phyloP scores from a whole-genome alignment of 2,113 vertebrate genomes.

The Cyprinodon tularosa region DNA sequence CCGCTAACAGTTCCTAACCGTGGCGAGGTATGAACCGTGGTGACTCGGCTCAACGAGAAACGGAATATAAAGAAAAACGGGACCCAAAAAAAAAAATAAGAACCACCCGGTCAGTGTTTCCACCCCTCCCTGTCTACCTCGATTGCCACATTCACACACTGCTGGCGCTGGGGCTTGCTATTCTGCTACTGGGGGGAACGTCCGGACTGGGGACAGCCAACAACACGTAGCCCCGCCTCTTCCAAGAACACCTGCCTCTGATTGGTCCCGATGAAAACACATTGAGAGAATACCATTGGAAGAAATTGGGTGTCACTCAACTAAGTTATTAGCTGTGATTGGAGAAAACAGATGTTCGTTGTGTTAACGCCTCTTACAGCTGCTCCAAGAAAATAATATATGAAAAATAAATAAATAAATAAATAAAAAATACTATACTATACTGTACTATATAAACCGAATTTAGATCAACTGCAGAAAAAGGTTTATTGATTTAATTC shows the following conservation, averaged over 20 bases:
- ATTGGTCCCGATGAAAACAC: slow-evolving; percentile 49
- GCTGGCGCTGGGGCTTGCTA: slow-evolving; percentile 63
- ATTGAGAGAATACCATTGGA: slow-evolving; percentile 52
- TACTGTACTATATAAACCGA: no score
- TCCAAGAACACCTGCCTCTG: not conserved
- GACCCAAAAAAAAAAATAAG: slow-evolving; percentile 21
- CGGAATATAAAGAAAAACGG: slow-evolving; percentile 34
- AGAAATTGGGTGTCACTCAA: not conserved
- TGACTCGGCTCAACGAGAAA: not conserved
- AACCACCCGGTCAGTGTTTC: slow-evolving; percentile 39
- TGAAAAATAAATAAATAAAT: no score
- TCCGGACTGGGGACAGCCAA: slow-evolving; percentile 75
- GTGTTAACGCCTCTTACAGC: not conserved
- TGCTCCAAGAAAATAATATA: not conserved
- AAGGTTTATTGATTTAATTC: no score
- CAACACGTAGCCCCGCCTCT: slow-evolving; percentile 47
- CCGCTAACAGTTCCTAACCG: slow-evolving; percentile 30
- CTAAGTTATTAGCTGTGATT: not conserved
- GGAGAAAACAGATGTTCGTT: slow-evolving; percentile 44
- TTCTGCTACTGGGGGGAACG: slow-evolving; percentile 72
- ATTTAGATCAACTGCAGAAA: no score
- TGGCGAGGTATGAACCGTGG: slow-evolving; percentile 8
- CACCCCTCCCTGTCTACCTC: slow-evolving; percentile 76
- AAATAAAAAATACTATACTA: no score
- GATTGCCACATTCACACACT: slow-evolving; percentile 80